Conservation (phyloP, 2,113 vertebrate genomes). For the Pollimyrus isidori region DNA sequence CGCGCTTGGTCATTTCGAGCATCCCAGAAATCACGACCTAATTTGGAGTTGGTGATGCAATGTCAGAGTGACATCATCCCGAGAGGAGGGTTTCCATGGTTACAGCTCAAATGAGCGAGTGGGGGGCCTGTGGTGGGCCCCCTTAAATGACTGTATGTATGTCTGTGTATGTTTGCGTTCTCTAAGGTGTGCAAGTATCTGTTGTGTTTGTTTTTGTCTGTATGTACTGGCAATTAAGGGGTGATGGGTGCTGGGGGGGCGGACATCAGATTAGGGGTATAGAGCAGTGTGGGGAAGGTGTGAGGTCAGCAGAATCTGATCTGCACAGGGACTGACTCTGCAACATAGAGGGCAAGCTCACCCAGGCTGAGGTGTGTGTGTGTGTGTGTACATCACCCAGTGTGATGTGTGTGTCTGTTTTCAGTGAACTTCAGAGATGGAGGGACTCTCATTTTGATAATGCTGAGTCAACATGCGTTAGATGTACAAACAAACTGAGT, state of each 20-base stretch:
- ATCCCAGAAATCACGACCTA: slow-evolving; percentile 26
- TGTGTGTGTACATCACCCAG: background rate
- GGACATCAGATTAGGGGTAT: background rate
- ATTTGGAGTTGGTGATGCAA: slow-evolving; percentile 43
- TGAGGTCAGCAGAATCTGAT: slow-evolving; percentile 11
- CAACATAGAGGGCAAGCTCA: background rate
- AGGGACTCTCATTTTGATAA: background rate
- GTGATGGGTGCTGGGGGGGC: background rate
- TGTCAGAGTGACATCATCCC: slow-evolving; percentile 44
- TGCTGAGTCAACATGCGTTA: background rate
- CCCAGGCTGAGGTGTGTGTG: background rate
- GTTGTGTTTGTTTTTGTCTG: background rate
- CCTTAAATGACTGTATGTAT: slow-evolving; percentile 15
- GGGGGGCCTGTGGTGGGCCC: slow-evolving; percentile 30
- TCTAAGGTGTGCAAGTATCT: background rate
- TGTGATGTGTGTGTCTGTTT: background rate
- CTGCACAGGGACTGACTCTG: background rate
- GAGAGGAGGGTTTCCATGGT: slow-evolving; percentile 53
- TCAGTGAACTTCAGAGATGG: background rate
- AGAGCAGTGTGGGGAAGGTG: background rate
- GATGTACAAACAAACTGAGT: background rate
- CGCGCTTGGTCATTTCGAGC: background rate
- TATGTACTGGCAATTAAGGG: background rate
- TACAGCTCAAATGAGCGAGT: slow-evolving; percentile 27
- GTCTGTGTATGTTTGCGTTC: background rate